Conservation (phyloP, 2,888 invertebrate species). For the Keiferia lycopersicella region DNA sequence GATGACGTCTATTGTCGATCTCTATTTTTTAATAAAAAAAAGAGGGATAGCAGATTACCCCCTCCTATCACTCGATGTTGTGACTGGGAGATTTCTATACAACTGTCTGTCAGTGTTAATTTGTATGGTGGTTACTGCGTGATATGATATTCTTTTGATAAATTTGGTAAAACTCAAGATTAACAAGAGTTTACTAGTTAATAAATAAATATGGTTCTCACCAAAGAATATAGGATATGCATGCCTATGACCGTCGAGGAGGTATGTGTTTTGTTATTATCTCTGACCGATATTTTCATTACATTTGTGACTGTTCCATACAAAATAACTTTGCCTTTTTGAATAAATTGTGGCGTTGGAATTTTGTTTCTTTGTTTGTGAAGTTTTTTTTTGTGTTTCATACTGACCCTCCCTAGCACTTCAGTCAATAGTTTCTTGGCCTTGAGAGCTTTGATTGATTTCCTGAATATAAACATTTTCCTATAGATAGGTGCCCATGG, state of each 20-base stretch:
- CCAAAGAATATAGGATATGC: slow-evolving; percentile 94
- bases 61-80: background rate
- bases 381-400: no score
- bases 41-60: background rate
- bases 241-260: slow-evolving; percentile 96
- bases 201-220: slow-evolving; percentile 85
- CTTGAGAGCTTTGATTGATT: slow-evolving; percentile 10
- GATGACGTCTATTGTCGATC: background rate
- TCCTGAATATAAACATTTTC: slow-evolving; percentile 7
- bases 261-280: slow-evolving; percentile 74
- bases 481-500: background rate
- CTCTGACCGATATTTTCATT: no score
- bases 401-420: background rate
- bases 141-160: background rate
- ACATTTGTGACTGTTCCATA: background rate
- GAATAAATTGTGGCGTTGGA: no score
- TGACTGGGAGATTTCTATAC: background rate
- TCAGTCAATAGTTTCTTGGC: slow-evolving; percentile 18
- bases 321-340: background rate
- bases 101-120: background rate
- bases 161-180: background rate
- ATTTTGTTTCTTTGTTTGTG: no score
- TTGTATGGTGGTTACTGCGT: background rate
- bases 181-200: background rate
- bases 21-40: background rate